Evolutionary conservation across 2,888 invertebrate genomes (phyloP).

Genomic region (Chironomus riparius): DNA sequence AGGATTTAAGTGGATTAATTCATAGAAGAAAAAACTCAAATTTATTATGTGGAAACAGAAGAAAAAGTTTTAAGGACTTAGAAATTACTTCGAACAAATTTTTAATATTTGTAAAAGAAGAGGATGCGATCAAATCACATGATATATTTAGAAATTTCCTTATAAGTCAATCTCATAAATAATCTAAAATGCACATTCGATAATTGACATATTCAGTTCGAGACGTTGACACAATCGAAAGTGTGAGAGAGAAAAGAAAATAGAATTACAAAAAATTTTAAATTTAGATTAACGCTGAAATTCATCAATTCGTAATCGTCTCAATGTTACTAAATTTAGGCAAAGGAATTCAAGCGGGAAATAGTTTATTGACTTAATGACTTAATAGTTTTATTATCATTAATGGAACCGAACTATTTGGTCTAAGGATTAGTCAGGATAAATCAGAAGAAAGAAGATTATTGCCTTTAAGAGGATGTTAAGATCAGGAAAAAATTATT

Average conservation of each 20-base stretch:
- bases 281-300: slow-evolving; percentile 12
- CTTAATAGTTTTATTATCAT: slow-evolving; percentile 9
- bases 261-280: neutral
- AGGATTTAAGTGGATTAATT: no score
- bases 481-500: no score
- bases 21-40: no score
- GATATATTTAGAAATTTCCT: neutral
- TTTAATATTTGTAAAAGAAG: no score
- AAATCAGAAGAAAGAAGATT: no score
- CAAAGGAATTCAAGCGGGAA: neutral
- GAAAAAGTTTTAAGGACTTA: neutral
- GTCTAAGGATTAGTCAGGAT: no score
- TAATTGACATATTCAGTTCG: slow-evolving; percentile 16
- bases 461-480: no score
- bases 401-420: neutral
- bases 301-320: neutral
- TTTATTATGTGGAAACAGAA: neutral
- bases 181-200: neutral
- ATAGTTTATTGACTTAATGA: neutral
- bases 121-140: no score
- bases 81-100: no score
- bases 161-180: neutral
- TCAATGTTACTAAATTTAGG: slow-evolving; percentile 1
- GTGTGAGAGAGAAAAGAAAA: neutral
- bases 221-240: slow-evolving; percentile 20